These are phyloP conservation scores for Eupithecia vulgata DNA, from an alignment of 2,888 invertebrate species.

Conservation along the genomic window DNA sequence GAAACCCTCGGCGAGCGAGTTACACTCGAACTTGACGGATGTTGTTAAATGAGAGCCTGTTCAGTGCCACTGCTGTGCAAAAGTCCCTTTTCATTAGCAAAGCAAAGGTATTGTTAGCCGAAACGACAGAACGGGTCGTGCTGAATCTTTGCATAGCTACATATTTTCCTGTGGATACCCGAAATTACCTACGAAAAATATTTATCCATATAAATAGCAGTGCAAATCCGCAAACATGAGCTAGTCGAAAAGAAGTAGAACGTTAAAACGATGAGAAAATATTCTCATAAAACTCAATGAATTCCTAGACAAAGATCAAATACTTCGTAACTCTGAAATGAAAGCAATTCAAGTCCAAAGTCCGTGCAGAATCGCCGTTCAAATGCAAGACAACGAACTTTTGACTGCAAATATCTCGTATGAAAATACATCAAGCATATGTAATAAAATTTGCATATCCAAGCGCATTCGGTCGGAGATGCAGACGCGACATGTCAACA, in stretches of 20 bases:
- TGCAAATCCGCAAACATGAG: no score
- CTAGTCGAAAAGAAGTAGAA: background rate
- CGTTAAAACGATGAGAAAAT: background rate
- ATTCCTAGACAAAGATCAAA: background rate
- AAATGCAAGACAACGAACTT: conserved; percentile 36
- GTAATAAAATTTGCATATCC: conserved; percentile 41
- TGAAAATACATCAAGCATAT: conserved; percentile 35
- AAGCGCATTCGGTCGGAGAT: conserved; percentile 32
- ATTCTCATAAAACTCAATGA: background rate
- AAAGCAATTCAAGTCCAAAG: conserved; percentile 10
- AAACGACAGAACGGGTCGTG: no score
- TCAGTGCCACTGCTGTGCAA: no score
- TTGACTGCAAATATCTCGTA: conserved; percentile 26
- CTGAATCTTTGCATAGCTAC: no score
- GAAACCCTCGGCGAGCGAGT: no score
- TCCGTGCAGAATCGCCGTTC: conserved; percentile 16
- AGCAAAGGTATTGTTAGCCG: no score
- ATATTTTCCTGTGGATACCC: no score
- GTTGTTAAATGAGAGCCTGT: no score
- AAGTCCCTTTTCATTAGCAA: no score
- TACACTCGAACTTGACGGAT: no score
- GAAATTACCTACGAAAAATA: no score
- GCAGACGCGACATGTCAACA: conserved; percentile 44
- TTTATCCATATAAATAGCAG: no score
- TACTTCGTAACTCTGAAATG: background rate